A percentile compares a stretch with the other conserved stretches of the same genome.
Conservation (phyloP, 2,888 invertebrate species). For the Acholoe squamosa region DNA sequence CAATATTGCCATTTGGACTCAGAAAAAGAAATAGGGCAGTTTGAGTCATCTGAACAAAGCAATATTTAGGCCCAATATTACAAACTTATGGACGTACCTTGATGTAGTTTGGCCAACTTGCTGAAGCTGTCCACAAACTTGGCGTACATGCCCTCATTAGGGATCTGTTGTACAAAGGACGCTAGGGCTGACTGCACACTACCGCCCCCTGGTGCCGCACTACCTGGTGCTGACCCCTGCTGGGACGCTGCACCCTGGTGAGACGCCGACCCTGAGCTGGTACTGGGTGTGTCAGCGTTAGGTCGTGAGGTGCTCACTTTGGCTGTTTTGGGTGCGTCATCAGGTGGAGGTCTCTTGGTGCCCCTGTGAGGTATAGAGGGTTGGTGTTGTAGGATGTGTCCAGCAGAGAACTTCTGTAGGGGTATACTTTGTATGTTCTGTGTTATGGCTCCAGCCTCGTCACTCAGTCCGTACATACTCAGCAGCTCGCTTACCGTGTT, state of each 20-base stretch:
- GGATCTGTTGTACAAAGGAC: constrained; percentile 34
- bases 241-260: not conserved
- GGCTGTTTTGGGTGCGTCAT: not conserved
- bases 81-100: constrained; percentile 48
- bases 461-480: constrained; percentile 90
- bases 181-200: constrained; percentile 14
- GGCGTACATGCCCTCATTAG: constrained; percentile 61
- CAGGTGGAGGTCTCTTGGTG: not conserved
- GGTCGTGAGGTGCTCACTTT: not conserved
- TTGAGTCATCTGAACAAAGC: too few species aligned
- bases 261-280: not conserved
- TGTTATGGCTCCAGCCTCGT: constrained; percentile 88
- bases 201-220: not conserved
- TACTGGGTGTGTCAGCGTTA: not conserved
- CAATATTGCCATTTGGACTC: too few species aligned
- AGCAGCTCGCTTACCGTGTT: constrained; percentile 91
- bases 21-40: too few species aligned
- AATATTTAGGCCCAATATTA: not conserved
- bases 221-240: not conserved
- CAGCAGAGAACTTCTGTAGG: constrained; percentile 88
- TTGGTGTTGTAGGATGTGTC: constrained; percentile 83
- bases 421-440: constrained; percentile 85
- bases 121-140: constrained; percentile 64
- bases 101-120: constrained; percentile 58
- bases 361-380: not conserved